Percentiles rank a stretch among this genome's conserved stretches.
Conservation (phyloP, 2,797 vertebrate species). For the Micromesistius poutassou region DNA sequence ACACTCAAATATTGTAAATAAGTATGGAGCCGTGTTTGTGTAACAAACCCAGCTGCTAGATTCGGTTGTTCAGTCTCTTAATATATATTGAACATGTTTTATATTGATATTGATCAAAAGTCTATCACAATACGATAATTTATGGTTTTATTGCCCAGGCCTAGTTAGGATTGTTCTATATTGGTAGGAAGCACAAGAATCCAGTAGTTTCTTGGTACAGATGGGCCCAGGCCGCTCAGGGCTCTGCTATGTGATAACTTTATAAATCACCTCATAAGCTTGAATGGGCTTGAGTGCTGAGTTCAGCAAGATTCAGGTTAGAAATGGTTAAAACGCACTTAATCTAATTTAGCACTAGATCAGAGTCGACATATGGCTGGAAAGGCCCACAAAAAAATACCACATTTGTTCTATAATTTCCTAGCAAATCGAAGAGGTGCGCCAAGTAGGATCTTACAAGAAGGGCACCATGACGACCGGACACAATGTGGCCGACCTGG, state of each 20-base stretch:
- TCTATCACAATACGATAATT: too few species aligned
- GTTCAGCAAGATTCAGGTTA: neutral
- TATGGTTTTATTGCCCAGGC: too few species aligned
- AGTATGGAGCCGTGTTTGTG: too few species aligned
- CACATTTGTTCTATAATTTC: neutral
- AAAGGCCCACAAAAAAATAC: neutral
- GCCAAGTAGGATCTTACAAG: constrained; percentile 97
- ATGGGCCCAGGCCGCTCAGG: neutral
- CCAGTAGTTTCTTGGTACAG: neutral
- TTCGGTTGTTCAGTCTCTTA: too few species aligned
- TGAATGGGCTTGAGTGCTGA: neutral
- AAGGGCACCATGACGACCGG: constrained; percentile 96
- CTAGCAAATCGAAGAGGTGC: constrained; percentile 97
- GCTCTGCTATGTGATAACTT: neutral
- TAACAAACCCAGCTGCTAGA: too few species aligned
- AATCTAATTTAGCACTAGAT: neutral
- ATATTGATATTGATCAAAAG: too few species aligned
- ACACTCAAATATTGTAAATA: too few species aligned
- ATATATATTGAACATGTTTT: too few species aligned
- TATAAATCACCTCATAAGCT: neutral
- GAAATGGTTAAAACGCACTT: neutral
- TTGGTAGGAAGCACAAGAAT: neutral
- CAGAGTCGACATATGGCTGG: neutral
- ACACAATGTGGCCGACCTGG: constrained; percentile 94
- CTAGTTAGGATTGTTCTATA: neutral